These are phyloP conservation scores for Emys orbicularis DNA, from an alignment of 2,797 vertebrate genomes.

Conservation along the genomic window DNA sequence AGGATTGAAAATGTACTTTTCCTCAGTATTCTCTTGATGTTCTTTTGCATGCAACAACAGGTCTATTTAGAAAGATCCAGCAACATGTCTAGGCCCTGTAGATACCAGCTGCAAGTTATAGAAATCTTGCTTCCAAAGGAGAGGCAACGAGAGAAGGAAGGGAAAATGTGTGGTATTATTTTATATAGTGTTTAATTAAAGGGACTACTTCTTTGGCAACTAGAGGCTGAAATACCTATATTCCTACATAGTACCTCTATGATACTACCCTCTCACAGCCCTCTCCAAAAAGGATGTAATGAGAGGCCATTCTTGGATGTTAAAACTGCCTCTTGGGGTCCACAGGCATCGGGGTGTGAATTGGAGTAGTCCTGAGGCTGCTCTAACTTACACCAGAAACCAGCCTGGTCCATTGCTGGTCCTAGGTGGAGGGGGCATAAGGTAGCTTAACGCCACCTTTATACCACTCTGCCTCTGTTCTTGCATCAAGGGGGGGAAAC, in stretches of 20 bases:
- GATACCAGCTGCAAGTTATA: neutral
- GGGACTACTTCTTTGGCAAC: neutral
- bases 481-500: neutral
- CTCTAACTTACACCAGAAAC: neutral
- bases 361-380: neutral
- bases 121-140: neutral
- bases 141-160: neutral
- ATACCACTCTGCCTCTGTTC: neutral
- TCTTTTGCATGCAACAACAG: neutral
- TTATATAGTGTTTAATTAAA: neutral
- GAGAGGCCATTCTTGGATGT: neutral
- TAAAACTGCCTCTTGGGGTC: neutral
- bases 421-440: neutral
- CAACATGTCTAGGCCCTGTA: neutral
- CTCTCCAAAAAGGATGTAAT: fast-evolving
- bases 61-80: neutral
- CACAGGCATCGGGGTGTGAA: neutral
- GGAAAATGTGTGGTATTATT: neutral
- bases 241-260: neutral
- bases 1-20: neutral
- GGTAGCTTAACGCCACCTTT: neutral
- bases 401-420: neutral
- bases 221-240: neutral
- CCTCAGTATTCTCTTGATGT: neutral
- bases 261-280: neutral